Base-by-base conservation (phyloP, 64 coral and sea anemone species). In the Actinia equina region DNA sequence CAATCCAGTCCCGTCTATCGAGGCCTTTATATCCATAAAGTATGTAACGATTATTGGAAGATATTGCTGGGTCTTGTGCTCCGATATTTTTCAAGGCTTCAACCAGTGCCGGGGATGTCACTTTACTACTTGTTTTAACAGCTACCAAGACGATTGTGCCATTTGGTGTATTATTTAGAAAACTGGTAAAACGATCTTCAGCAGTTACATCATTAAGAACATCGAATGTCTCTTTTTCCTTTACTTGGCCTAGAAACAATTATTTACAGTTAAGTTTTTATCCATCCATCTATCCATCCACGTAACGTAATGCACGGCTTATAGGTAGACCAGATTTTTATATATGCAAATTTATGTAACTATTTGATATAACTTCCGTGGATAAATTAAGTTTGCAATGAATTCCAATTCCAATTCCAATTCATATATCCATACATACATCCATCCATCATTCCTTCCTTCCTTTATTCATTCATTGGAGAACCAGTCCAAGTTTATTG, bases 1-100 rank as follows among this genome's bases (percentile, higher is more conserved):
- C 44, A n/a, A 81, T 81, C 78, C 78, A 81, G 14, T 81, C 49
- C 78, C 42, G 22, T 81, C 49, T 81, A 23, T 81, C 78, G 3
- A 81, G 17, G 13, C 78, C 78, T 81, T 81, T 81, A 26, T 81
- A 81, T 7, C 78, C 78, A 7, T 52, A 18, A 4, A 81, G 78
- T 4, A 22, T 44, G 27, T 81, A 81, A 3, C 17, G 42, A 6
- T 49, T 1, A 18, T 1, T 49, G 17, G 78, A 17, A 3, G 49
- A 44, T 22, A 52, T 15, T 7, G 78, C 49, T 81, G 78, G 78
- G 3, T 81, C 44, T 20, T 23, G 41, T 20, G 78, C 78, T 44
- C 78, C 78, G 22, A 81, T 12, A 49, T 18, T 2, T 51, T 81
- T 49, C 78, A 81, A 81, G 45, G 78, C 44, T 2, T 81, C 45